Evolutionary conservation across 2,113 vertebrate genomes (phyloP).

Genomic region (Pyxicephalus adspersus): DNA sequence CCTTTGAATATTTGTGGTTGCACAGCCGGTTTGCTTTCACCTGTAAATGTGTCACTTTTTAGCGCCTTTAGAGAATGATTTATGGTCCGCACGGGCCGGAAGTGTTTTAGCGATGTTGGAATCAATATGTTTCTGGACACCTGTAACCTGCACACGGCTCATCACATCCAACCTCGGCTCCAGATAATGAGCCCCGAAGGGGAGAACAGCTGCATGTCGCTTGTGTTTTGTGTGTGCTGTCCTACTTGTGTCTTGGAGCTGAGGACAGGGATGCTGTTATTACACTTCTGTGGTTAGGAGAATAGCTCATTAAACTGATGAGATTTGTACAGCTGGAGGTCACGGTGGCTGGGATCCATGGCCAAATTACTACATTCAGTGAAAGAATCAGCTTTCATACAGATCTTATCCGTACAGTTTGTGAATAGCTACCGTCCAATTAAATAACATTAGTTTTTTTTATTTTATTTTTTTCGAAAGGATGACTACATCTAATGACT

Average conservation of each 20-base stretch:
- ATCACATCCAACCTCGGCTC: background rate
- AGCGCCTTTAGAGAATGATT: constrained; percentile 8
- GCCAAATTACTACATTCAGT: background rate
- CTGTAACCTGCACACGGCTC: constrained; percentile 7
- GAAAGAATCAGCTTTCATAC: too few species aligned
- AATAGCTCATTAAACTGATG: background rate
- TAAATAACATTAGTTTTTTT: too few species aligned
- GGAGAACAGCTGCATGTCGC: constrained; percentile 2
- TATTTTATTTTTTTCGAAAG: too few species aligned
- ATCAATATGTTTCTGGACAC: constrained; percentile 12
- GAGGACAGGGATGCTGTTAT: background rate
- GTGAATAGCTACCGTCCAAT: too few species aligned
- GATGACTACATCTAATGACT: too few species aligned
- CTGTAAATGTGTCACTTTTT: background rate
- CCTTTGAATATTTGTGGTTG: background rate
- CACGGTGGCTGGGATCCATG: background rate
- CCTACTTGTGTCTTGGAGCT: background rate
- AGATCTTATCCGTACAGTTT: too few species aligned
- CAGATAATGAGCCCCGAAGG: constrained; percentile 25
- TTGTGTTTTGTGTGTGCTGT: background rate
- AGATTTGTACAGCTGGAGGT: background rate
- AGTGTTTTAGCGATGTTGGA: background rate
- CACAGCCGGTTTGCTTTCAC: background rate
- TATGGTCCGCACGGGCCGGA: background rate
- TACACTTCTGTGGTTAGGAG: background rate